Evolutionary conservation across 2,113 vertebrate species (phyloP).

Genomic region (Ciconia maguari): DNA sequence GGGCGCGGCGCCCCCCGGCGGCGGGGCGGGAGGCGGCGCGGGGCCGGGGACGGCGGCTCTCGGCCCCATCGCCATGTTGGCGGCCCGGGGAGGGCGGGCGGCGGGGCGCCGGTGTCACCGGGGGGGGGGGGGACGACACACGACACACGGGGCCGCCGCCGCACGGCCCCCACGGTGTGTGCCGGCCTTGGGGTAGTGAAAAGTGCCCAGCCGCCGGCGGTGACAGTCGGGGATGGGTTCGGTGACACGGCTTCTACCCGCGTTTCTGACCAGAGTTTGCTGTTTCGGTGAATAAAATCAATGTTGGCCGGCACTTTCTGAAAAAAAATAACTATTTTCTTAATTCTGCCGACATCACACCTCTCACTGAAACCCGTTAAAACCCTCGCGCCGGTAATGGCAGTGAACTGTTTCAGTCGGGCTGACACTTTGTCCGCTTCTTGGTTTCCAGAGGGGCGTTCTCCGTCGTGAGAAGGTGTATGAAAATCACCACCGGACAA

Average conservation of each 20-base stretch:
- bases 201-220: neutral
- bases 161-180: neutral
- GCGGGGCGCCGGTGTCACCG: neutral
- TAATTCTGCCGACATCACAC: neutral
- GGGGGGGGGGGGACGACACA: no score
- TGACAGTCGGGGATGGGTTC: neutral
- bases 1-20: neutral
- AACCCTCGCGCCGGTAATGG: neutral
- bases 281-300: neutral
- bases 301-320: neutral
- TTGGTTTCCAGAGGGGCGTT: conserved; percentile 89
- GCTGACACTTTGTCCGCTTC: conserved; percentile 56
- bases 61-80: conserved; percentile 47
- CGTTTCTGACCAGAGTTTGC: neutral
- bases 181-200: neutral
- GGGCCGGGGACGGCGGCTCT: neutral
- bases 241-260: neutral
- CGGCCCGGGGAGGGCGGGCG: neutral
- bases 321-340: neutral
- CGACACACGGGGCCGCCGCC: neutral
- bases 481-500: conserved; percentile 95
- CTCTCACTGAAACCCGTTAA: neutral
- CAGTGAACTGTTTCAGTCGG: neutral
- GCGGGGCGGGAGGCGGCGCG: neutral
- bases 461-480: conserved; percentile 93